Conservation (phyloP, 2,797 vertebrate genomes). For the Halcyon chelicuti region DNA sequence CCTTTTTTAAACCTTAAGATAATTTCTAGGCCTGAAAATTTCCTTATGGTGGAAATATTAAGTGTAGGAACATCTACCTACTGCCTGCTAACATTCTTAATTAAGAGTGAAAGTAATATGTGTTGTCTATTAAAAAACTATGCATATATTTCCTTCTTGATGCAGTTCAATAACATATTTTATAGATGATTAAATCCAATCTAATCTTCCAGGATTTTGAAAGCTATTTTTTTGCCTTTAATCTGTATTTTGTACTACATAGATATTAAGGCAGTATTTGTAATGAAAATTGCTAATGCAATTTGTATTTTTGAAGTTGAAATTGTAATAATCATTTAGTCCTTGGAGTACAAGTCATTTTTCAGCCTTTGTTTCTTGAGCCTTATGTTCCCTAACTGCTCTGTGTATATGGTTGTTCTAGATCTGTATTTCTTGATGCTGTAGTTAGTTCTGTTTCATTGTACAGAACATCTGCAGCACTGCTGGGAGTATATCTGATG, state of each 20-base stretch:
- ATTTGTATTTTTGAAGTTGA: background rate
- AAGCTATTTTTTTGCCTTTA: constrained; percentile 26
- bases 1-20: background rate
- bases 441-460: background rate
- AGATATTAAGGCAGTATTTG: constrained; percentile 45
- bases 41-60: background rate
- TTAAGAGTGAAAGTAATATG: background rate
- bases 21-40: background rate
- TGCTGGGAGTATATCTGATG: background rate
- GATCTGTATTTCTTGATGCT: background rate
- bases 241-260: constrained; percentile 4
- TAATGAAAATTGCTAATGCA: constrained; percentile 36
- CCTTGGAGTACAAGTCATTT: constrained; percentile 22
- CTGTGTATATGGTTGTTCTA: background rate
- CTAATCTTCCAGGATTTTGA: constrained; percentile 28
- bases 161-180: background rate
- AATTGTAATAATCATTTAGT: constrained; percentile 25
- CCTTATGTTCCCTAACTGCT: constrained; percentile 4
- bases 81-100: background rate
- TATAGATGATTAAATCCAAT: constrained; percentile 3
- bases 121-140: background rate
- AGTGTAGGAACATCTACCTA: background rate
- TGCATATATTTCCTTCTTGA: background rate
- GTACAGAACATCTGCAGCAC: background rate
- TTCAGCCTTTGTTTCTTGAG: constrained; percentile 39